Conservation (phyloP, 2,113 vertebrate species). For the Rutilus rutilus region DNA sequence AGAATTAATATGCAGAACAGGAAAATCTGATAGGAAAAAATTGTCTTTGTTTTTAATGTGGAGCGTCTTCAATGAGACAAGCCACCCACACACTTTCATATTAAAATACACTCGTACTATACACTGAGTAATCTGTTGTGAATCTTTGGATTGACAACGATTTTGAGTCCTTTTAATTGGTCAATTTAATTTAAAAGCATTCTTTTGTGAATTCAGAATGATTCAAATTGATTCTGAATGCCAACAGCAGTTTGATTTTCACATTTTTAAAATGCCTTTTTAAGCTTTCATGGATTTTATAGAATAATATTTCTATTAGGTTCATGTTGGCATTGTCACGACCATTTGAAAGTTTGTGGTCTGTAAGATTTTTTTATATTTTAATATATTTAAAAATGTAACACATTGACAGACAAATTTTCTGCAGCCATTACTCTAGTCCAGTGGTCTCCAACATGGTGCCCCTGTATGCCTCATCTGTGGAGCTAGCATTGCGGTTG, state of each 20-base stretch:
- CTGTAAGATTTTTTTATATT: too few relatives aligned
- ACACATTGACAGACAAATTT: too few relatives aligned
- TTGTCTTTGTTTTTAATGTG: slow-evolving; percentile 59
- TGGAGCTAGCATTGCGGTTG: too few relatives aligned
- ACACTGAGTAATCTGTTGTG: background rate
- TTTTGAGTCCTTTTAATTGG: background rate
- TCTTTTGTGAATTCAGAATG: background rate
- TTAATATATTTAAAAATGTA: too few relatives aligned
- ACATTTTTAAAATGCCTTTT: background rate
- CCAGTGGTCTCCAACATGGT: too few relatives aligned
- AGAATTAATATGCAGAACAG: slow-evolving; percentile 72
- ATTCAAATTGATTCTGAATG: background rate
- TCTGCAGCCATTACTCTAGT: too few relatives aligned
- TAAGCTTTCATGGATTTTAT: background rate
- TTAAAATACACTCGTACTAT: background rate
- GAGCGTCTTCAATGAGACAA: slow-evolving; percentile 47
- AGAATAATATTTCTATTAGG: too few relatives aligned
- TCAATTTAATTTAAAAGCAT: too few relatives aligned
- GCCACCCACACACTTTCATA: slow-evolving; percentile 45
- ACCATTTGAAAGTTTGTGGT: too few relatives aligned
- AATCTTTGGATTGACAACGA: background rate
- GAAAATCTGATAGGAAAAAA: slow-evolving; percentile 65
- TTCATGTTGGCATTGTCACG: too few relatives aligned
- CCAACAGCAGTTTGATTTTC: background rate
- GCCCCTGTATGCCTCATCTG: too few relatives aligned